Base-by-base conservation (phyloP, 2,797 vertebrate species). In the Coranthus polyacanthus region DNA sequence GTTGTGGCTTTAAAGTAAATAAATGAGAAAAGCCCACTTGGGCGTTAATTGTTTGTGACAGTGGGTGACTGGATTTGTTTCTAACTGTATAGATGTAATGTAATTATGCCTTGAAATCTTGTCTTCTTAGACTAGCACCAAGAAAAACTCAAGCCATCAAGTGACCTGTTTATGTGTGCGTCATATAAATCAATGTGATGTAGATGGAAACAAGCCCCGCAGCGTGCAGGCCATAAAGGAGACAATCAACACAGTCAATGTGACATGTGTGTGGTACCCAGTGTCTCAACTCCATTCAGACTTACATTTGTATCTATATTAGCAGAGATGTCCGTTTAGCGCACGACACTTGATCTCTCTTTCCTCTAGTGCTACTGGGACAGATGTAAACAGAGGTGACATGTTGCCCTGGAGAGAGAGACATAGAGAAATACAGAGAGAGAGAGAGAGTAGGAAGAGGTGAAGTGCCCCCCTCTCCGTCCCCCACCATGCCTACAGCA, bases 101-200 rank as follows among this genome's bases (percentile, higher is more conserved):
- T 68, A 76, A 85, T 81, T 82, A 78, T 29, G 41, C 49, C 55
- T 16, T 59, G 51, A 68, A 72, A 77, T 34, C 29, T 60, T 43
- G 72, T 81, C 68, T 52, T 44, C 32, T 42, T 76, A 68, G 52
- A 79, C 73, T 38, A 50, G 59, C 26, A 56, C 42, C 39, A 50
- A 43, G 42, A 68, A 63, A 64, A 42, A 45, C 46, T 46, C 41
- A 65, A 66, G 37, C 71, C 65, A 54, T 52, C 29, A 45, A 68
- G 74, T 78, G 86, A 87, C 82, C 80, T 79, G 85, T 85, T 87
- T 77, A 80, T 69, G 72, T 60, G 61, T 44, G 47, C 72, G 76
- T 75, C 46, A 52, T 56, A 29, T 29, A 75, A 82, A 78, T 76
- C 62, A 72, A 49, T 54, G 84, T 73, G 85, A 88, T 72, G 83